A percentile compares a stretch with the other conserved stretches of the same genome.
Conservation (phyloP, 2,888 invertebrate genomes). For the Saturnia pavonia region DNA sequence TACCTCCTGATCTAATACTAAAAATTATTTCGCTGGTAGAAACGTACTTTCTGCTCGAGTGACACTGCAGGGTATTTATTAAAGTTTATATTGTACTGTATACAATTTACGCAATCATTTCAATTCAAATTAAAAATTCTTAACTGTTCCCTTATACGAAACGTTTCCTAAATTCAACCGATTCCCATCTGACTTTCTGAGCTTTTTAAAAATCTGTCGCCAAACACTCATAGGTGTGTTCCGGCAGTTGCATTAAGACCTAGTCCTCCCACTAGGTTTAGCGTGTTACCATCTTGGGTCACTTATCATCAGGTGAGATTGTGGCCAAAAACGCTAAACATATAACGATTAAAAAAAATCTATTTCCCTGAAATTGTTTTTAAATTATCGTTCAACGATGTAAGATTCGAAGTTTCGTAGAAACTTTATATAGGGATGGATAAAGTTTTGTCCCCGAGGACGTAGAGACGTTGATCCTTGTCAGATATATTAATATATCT, state of each 20-base stretch:
- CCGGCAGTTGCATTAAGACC: too few relatives aligned
- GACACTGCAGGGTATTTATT: neutral
- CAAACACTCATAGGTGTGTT: too few relatives aligned
- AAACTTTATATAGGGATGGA: constrained; percentile 42
- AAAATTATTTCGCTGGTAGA: too few relatives aligned
- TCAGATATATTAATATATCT: constrained; percentile 12
- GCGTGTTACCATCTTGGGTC: too few relatives aligned
- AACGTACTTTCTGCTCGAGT: too few relatives aligned
- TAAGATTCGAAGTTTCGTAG: constrained; percentile 40
- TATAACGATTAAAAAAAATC: too few relatives aligned
- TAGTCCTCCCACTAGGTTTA: too few relatives aligned
- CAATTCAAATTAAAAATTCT: constrained; percentile 31
- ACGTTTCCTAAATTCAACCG: constrained; percentile 41
- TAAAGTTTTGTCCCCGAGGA: constrained; percentile 47
- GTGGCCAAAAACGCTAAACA: too few relatives aligned
- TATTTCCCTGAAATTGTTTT: constrained; percentile 59
- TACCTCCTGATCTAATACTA: too few relatives aligned
- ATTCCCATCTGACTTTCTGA: constrained; percentile 34
- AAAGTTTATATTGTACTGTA: neutral
- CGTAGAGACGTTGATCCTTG: constrained; percentile 11
- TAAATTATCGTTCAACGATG: constrained; percentile 67
- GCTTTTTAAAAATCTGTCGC: too few relatives aligned
- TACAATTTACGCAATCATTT: neutral
- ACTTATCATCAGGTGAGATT: too few relatives aligned
- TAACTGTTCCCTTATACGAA: constrained; percentile 42